Evolutionary conservation across 2,113 vertebrate genomes (phyloP).

Genomic region (Ochotona curzoniae): DNA sequence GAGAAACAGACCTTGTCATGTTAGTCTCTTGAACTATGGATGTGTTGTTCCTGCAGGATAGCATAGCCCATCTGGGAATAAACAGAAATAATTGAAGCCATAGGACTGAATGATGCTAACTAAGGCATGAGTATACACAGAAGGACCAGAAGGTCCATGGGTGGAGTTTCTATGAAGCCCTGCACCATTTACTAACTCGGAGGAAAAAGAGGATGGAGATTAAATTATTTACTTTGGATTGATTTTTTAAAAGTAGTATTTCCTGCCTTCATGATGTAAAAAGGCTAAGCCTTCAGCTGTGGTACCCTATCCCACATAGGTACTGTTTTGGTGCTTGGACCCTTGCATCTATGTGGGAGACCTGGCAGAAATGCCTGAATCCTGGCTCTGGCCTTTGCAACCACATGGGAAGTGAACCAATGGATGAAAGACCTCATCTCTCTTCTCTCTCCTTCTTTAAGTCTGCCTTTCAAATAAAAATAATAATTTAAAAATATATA

Average conservation of each 20-base stretch:
- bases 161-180: background rate
- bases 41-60: constrained; percentile 25
- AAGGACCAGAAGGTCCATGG: background rate
- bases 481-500: too few species aligned
- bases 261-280: background rate
- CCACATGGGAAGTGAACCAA: too few species aligned
- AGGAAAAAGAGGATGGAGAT: background rate
- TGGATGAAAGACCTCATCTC: too few species aligned
- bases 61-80: background rate
- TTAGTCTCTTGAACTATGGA: background rate
- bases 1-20: background rate
- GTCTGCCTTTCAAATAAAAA: too few species aligned
- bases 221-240: background rate
- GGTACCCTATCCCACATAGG: too few species aligned
- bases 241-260: background rate
- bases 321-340: too few species aligned
- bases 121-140: background rate
- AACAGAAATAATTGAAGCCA: background rate
- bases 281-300: too few species aligned
- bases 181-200: background rate
- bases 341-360: too few species aligned
- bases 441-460: too few species aligned
- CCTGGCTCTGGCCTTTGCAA: too few species aligned
- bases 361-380: too few species aligned
- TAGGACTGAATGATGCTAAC: background rate